phyloP scores from a whole-genome alignment of 2,888 invertebrate genomes.

The Plusia festucae region DNA sequence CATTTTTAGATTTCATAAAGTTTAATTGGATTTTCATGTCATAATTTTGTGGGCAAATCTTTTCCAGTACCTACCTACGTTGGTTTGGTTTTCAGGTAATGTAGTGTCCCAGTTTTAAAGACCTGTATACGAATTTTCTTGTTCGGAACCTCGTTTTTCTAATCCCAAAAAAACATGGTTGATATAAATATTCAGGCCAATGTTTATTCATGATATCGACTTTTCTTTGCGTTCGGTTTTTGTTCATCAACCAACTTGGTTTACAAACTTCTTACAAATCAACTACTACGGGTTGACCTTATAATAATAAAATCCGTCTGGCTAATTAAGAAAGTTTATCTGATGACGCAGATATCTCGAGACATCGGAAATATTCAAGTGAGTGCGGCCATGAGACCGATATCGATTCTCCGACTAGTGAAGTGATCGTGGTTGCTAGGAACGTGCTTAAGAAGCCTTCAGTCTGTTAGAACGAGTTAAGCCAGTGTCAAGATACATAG shows the following conservation, averaged over 20 bases:
- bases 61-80: not conserved
- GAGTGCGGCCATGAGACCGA: constrained; percentile 48
- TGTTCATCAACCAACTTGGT: constrained; percentile 17
- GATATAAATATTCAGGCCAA: constrained; percentile 6
- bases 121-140: not conserved
- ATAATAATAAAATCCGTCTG: constrained; percentile 43
- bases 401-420: constrained; percentile 57
- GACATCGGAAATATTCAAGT: constrained; percentile 56
- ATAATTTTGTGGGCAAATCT: constrained; percentile 2
- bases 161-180: not conserved
- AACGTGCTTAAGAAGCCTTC: constrained; percentile 72
- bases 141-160: not conserved
- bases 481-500: constrained; percentile 55
- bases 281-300: constrained; percentile 47
- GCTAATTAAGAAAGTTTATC: constrained; percentile 54
- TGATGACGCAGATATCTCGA: constrained; percentile 55
- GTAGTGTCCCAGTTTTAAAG: not conserved
- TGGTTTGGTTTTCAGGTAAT: constrained; percentile 16
- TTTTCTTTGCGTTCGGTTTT: not conserved
- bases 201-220: constrained; percentile 8
- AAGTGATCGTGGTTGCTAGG: constrained; percentile 57
- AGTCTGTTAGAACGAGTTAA: constrained; percentile 59
- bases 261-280: constrained; percentile 31
- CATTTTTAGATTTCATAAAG: constrained; percentile 37
- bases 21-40: constrained; percentile 35